Conservation (phyloP, 2,888 invertebrate genomes). For the Thyatira batis region DNA sequence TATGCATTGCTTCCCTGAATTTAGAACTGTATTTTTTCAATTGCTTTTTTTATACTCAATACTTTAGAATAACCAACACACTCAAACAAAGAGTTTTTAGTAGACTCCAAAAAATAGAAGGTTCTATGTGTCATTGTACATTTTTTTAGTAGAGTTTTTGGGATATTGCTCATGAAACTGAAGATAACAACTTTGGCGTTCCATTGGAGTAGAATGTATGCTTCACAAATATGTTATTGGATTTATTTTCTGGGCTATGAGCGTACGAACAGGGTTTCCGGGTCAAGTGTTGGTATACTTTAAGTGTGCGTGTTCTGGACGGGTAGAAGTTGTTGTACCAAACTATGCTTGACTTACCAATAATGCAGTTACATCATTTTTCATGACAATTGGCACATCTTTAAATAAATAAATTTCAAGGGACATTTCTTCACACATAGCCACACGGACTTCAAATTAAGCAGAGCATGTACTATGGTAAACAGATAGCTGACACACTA, state of each 20-base stretch:
- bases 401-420: no score
- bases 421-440: no score
- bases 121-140: no score
- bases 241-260: conserved; percentile 46
- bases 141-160: background rate
- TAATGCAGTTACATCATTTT: conserved; percentile 24
- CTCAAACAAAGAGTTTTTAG: no score
- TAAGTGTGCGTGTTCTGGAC: conserved; percentile 18
- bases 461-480: no score
- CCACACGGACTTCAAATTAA: no score
- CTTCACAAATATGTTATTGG: conserved; percentile 45
- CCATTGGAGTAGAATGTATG: conserved; percentile 14
- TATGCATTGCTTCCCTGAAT: no score
- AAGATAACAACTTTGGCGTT: conserved; percentile 31
- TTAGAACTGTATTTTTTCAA: no score
- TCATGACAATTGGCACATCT: background rate
- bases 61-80: no score
- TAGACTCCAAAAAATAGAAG: no score
- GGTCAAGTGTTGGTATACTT: conserved; percentile 53
- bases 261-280: conserved; percentile 48
- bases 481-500: no score
- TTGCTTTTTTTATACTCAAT: no score
- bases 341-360: conserved; percentile 26
- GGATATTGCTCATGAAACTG: conserved; percentile 17
- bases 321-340: conserved; percentile 1